Conservation (phyloP, 2,113 vertebrate species). For the Poecile atricapillus region DNA sequence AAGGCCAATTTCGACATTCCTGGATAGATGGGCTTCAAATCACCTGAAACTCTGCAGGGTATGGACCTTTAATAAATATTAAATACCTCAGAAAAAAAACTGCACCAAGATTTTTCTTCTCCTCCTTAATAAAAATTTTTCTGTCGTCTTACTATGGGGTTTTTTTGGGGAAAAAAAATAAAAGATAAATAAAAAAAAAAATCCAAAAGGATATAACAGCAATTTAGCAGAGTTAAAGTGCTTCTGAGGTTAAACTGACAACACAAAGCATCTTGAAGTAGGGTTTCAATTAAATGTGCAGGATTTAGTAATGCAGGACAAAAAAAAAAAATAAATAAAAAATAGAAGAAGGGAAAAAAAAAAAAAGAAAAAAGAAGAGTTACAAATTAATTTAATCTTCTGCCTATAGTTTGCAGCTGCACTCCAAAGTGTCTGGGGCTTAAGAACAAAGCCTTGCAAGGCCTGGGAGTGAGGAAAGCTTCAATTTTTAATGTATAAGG, state of each 20-base stretch:
- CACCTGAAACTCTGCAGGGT: slow-evolving; percentile 67
- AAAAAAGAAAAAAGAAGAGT: slow-evolving; percentile 65
- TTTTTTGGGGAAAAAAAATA: not conserved
- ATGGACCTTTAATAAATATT: slow-evolving; percentile 76
- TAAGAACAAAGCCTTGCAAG: slow-evolving; percentile 81
- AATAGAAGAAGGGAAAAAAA: not conserved
- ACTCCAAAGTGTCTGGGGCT: slow-evolving; percentile 77
- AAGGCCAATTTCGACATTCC: slow-evolving; percentile 70
- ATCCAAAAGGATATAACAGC: slow-evolving; percentile 76
- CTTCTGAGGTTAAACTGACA: slow-evolving; percentile 76
- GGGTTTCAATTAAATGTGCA: slow-evolving; percentile 81
- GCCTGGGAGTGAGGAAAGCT: slow-evolving; percentile 71
- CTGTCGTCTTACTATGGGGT: slow-evolving; percentile 42
- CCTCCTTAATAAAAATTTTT: slow-evolving; percentile 65
- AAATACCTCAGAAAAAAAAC: slow-evolving; percentile 75
- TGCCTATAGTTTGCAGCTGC: slow-evolving; percentile 79
- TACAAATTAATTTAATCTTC: slow-evolving; percentile 89
- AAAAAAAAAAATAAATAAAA: not conserved
- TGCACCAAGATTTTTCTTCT: slow-evolving; percentile 53
- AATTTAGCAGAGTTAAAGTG: slow-evolving; percentile 77
- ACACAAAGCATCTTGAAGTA: slow-evolving; percentile 79
- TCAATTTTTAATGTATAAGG: slow-evolving; percentile 82
- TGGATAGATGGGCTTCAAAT: slow-evolving; percentile 66
- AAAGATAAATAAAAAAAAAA: not conserved
- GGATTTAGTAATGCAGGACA: slow-evolving; percentile 74